These are phyloP conservation scores for Camponotus fellah DNA, from an alignment of 2,888 invertebrate genomes.

Conservation along the genomic window DNA sequence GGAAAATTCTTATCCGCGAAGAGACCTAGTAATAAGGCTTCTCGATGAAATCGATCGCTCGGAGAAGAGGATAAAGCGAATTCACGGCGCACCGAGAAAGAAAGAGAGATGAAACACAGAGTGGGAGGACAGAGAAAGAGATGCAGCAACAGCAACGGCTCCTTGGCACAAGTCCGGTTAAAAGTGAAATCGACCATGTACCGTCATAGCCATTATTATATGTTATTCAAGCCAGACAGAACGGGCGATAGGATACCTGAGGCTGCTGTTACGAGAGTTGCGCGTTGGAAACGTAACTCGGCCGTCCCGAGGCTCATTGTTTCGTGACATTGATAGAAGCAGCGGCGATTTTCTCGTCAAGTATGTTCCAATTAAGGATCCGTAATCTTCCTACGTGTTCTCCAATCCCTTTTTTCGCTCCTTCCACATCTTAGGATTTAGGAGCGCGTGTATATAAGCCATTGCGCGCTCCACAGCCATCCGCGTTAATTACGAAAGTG, in stretches of 20 bases:
- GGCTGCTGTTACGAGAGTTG: conserved; percentile 59
- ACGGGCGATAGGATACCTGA: conserved; percentile 50
- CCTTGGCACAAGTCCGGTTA: conserved; percentile 58
- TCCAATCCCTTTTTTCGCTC: neutral
- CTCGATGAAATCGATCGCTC: conserved; percentile 4
- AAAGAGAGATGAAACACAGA: conserved; percentile 16
- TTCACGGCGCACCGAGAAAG: conserved; percentile 12
- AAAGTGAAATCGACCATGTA: conserved; percentile 76
- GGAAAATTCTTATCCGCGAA: conserved; percentile 22
- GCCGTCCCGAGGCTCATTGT: neutral
- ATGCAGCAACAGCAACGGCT: conserved; percentile 47
- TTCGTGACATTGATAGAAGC: conserved; percentile 45
- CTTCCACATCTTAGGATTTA: conserved; percentile 6
- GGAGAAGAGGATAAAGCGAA: conserved; percentile 8
- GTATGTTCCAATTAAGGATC: neutral
- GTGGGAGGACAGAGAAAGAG: conserved; percentile 47
- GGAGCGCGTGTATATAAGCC: conserved; percentile 52
- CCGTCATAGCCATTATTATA: conserved; percentile 73
- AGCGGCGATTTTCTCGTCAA: neutral
- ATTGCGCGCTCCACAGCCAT: conserved; percentile 48
- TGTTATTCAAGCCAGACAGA: conserved; percentile 61
- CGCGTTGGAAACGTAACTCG: conserved; percentile 53
- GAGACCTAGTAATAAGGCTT: conserved; percentile 1
- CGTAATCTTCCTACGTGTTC: neutral
- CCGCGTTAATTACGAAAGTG: conserved; percentile 78